Evolutionary conservation across 2,888 invertebrate species (phyloP).

Genomic region (Drosophila nr. fundita): DNA sequence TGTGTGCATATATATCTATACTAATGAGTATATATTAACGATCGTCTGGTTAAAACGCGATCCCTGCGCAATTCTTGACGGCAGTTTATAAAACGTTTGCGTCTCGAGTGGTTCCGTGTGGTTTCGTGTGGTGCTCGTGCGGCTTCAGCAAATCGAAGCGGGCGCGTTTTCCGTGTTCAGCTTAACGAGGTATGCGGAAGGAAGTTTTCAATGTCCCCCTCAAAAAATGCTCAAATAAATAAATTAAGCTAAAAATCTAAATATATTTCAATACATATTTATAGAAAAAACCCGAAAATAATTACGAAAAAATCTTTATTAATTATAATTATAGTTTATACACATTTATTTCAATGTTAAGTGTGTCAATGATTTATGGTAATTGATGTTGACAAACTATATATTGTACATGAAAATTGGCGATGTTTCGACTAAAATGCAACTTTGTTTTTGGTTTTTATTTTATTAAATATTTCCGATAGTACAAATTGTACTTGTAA

Average conservation of each 20-base stretch:
- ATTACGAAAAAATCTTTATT: background rate
- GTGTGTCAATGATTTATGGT: background rate
- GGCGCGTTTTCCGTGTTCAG: slow-evolving; percentile 17
- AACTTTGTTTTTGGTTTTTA: background rate
- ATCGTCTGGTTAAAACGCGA: slow-evolving; percentile 39
- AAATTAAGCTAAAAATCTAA: background rate
- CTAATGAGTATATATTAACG: slow-evolving; percentile 29
- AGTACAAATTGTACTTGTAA: background rate
- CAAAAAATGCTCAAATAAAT: background rate
- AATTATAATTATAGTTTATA: background rate
- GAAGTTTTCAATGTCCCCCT: background rate
- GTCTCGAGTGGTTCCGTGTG: slow-evolving; percentile 40
- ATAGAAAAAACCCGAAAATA: background rate
- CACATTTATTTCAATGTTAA: background rate
- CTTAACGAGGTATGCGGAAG: slow-evolving; percentile 22
- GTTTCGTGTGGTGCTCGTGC: slow-evolving; percentile 17
- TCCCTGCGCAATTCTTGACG: slow-evolving; percentile 4
- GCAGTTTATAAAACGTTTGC: slow-evolving; percentile 39
- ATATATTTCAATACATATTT: background rate
- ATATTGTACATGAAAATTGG: background rate
- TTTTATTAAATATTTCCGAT: background rate
- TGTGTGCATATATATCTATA: background rate
- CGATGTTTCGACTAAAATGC: background rate
- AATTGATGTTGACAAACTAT: background rate
- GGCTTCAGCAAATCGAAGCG: slow-evolving; percentile 12